These are phyloP conservation scores for Synchiropus splendidus DNA, from an alignment of 2,113 vertebrate genomes.

Conservation along the genomic window DNA sequence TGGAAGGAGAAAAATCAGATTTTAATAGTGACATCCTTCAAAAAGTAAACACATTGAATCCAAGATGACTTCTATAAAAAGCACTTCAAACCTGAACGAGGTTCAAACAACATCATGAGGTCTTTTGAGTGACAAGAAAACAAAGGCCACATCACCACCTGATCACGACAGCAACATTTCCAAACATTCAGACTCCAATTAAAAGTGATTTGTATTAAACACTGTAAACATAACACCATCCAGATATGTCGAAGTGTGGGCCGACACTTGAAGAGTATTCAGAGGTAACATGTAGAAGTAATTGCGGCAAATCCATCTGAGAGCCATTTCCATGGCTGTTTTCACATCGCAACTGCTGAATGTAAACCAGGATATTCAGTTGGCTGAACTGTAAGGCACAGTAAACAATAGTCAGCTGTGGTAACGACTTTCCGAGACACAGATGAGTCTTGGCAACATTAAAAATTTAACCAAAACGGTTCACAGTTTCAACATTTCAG, in stretches of 20 bases:
- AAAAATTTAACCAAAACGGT: too few relatives aligned
- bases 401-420: conserved; percentile 44
- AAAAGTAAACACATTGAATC: not conserved
- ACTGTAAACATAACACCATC: conserved; percentile 51
- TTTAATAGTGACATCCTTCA: too few relatives aligned
- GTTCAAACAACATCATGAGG: conserved; percentile 24
- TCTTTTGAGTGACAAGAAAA: conserved; percentile 26
- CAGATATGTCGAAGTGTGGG: conserved; percentile 20
- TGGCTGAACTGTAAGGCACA: conserved; percentile 61
- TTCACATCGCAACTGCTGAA: conserved; percentile 31
- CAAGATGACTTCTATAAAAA: conserved; percentile 47
- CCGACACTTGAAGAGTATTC: conserved; percentile 20
- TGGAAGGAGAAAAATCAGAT: too few relatives aligned
- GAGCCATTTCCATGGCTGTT: conserved; percentile 55
- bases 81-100: conserved; percentile 38
- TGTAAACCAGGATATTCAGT: not conserved
- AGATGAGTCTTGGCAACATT: conserved; percentile 28
- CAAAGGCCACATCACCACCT: conserved; percentile 7
- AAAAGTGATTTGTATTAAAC: conserved; percentile 1
- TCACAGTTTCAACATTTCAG: too few relatives aligned
- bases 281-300: conserved; percentile 45
- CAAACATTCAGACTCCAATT: too few relatives aligned
- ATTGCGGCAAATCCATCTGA: conserved; percentile 62
- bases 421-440: conserved; percentile 50
- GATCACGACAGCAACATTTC: conserved; percentile 9